phyloP scores from a whole-genome alignment of 2,113 vertebrate species.

The Crocuta crocuta region DNA sequence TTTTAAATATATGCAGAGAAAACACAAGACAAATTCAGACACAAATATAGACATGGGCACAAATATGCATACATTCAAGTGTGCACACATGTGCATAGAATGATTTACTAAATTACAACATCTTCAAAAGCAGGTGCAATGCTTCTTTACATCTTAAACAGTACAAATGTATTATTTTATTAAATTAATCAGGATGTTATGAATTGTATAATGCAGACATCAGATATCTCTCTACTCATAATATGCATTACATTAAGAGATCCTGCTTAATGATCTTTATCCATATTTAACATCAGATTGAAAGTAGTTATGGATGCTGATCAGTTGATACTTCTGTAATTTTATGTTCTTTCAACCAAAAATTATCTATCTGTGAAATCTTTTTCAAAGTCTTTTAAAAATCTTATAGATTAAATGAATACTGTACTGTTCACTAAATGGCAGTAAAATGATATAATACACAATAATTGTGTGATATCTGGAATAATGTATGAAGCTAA shows the following conservation, averaged over 20 bases:
- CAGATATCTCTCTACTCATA: not conserved
- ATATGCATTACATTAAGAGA: not conserved
- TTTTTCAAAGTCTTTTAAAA: not conserved
- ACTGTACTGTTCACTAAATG: not conserved
- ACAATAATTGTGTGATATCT: not conserved
- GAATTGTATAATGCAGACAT: not conserved
- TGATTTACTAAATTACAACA: not conserved
- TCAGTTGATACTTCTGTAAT: not conserved
- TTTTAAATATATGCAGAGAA: not conserved
- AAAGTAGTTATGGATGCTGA: not conserved
- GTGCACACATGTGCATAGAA: rapidly evolving
- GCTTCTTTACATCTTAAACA: not conserved
- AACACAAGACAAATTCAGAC: not conserved
- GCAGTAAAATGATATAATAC: not conserved
- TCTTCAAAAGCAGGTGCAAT: not conserved
- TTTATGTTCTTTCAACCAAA: not conserved
- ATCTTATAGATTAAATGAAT: not conserved
- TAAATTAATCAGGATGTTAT: not conserved
- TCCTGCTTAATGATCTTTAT: not conserved
- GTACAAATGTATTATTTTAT: not conserved
- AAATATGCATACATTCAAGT: not conserved
- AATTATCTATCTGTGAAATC: not conserved
- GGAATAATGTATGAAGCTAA: not conserved
- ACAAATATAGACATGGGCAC: not conserved
- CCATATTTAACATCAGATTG: not conserved